Evolutionary conservation across 2,797 vertebrate genomes (phyloP).

Genomic region (Spondyliosoma cantharus): DNA sequence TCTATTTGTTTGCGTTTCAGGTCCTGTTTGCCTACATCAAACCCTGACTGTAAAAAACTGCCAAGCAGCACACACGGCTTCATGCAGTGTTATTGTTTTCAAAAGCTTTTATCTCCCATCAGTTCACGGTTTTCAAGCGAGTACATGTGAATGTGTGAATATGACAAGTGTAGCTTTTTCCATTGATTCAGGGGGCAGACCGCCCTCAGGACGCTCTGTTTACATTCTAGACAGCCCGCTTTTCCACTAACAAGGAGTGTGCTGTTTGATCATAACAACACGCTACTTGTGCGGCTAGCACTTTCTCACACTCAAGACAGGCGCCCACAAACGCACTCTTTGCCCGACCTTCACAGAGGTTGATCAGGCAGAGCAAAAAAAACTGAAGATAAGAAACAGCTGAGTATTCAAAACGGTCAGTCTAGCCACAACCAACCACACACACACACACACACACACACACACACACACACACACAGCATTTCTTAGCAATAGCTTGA

Average conservation of each 20-base stretch:
- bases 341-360: conserved; percentile 63
- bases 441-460: conserved; percentile 19
- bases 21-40: neutral
- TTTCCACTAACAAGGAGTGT: conserved; percentile 62
- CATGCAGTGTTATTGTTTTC: conserved; percentile 33
- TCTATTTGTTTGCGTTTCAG: conserved; percentile 22
- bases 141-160: conserved; percentile 32
- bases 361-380: conserved; percentile 47
- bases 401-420: conserved; percentile 59
- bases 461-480: too few relatives aligned
- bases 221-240: conserved; percentile 67
- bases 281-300: conserved; percentile 38
- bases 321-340: conserved; percentile 34
- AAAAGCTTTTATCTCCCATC: conserved; percentile 25
- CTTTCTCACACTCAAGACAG: conserved; percentile 64
- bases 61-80: neutral
- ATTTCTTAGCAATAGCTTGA: too few relatives aligned
- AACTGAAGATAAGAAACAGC: conserved; percentile 75
- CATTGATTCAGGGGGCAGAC: conserved; percentile 36
- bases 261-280: conserved; percentile 61
- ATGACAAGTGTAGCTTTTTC: conserved; percentile 43
- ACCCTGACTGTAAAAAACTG: conserved; percentile 9
- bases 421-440: neutral
- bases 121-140: conserved; percentile 32
- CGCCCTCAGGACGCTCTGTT: conserved; percentile 67